Conservation (phyloP, 2,888 invertebrate genomes). For the Cosmorhoe ocellata region DNA sequence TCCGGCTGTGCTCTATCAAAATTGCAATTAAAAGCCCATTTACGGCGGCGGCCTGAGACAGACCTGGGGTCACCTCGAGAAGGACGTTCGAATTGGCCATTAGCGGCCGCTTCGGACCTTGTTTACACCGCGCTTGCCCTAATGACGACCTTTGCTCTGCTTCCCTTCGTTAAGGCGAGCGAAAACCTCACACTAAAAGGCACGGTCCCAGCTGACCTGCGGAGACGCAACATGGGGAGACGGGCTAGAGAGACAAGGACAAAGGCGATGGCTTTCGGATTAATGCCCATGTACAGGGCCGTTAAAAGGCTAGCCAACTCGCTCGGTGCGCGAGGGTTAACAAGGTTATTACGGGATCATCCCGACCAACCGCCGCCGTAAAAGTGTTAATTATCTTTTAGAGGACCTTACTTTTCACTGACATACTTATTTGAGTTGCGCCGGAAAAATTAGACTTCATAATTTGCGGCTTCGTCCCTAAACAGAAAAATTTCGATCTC, state of each 20-base stretch:
- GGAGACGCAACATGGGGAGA: conserved; percentile 62
- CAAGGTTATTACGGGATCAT: conserved; percentile 82
- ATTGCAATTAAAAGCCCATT: conserved; percentile 81
- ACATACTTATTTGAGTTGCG: conserved; percentile 47
- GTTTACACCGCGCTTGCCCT: conserved; percentile 83
- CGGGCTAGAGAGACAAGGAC: conserved; percentile 64
- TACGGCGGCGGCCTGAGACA: conserved; percentile 68
- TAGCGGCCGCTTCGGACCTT: conserved; percentile 82
- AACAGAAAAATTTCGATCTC: conserved; percentile 24
- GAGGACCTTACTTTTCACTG: conserved; percentile 65
- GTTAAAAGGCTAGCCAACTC: conserved; percentile 80
- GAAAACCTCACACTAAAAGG: conserved; percentile 83
- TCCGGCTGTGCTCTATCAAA: conserved; percentile 74
- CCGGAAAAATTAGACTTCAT: conserved; percentile 37
- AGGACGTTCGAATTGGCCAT: conserved; percentile 82
- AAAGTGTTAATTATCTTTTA: conserved; percentile 80
- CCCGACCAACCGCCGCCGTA: conserved; percentile 77
- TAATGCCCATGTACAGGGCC: conserved; percentile 79
- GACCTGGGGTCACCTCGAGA: conserved; percentile 78
- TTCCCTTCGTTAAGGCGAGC: conserved; percentile 83
- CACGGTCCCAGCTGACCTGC: conserved; percentile 74
- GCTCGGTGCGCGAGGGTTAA: conserved; percentile 78
- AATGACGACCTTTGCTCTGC: conserved; percentile 83
- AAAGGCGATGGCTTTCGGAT: conserved; percentile 79
- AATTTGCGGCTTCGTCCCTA: conserved; percentile 13